Conservation (phyloP, 2,888 invertebrate genomes). For the Zhuqinia jingwanae region DNA sequence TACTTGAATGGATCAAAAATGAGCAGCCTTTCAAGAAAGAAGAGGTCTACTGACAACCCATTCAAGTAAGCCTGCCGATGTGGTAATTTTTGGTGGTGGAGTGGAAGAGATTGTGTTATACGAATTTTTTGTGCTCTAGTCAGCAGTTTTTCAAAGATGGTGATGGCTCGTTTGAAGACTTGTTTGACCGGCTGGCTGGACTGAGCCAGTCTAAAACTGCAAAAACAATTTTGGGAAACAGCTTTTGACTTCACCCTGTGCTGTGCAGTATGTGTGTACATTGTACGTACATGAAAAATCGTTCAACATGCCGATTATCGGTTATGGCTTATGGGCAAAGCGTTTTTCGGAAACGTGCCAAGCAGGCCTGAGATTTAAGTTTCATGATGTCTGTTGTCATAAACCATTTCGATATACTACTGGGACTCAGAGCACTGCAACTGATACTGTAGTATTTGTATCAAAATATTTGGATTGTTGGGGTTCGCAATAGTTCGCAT, state of each 20-base stretch:
- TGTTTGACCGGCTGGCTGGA: slow-evolving; percentile 30
- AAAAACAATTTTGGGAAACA: neutral
- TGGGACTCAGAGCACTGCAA: too few species aligned
- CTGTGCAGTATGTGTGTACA: neutral
- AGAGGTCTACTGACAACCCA: neutral
- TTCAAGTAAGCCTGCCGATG: slow-evolving; percentile 3
- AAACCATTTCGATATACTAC: too few species aligned
- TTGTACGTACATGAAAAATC: too few species aligned
- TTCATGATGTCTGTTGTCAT: too few species aligned
- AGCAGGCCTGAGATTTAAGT: too few species aligned
- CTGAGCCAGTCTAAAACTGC: neutral
- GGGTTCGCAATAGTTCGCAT: too few species aligned
- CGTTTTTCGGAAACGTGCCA: too few species aligned
- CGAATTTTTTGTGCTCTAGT: neutral
- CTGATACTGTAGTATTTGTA: too few species aligned
- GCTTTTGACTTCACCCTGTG: neutral
- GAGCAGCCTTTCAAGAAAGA: neutral
- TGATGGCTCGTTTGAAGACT: slow-evolving; percentile 4
- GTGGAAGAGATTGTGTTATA: slow-evolving; percentile 18
- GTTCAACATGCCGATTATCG: too few species aligned
- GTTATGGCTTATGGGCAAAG: too few species aligned
- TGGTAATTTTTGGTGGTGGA: slow-evolving; percentile 31
- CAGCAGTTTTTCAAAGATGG: neutral
- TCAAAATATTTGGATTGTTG: too few species aligned
- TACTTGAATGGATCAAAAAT: neutral